A percentile compares a stretch with the other conserved stretches of the same genome.
Evolutionary conservation across 2,113 vertebrate genomes (phyloP).

Genomic region (Platycercus adscitus): DNA sequence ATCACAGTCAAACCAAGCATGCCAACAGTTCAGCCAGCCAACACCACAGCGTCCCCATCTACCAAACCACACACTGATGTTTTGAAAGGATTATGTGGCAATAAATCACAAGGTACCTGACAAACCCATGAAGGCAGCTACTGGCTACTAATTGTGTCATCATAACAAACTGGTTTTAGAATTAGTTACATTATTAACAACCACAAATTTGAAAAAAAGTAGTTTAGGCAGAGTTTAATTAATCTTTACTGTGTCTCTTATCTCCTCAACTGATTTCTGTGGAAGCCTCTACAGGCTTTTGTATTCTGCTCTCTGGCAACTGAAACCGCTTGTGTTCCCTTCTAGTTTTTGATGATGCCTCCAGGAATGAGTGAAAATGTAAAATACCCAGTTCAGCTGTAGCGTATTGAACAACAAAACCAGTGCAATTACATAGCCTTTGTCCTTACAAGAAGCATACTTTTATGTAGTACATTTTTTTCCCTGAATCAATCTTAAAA

Average conservation of each 20-base stretch:
- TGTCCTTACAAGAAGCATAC: neutral
- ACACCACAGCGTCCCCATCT: neutral
- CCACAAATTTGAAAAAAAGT: neutral
- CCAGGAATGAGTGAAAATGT: neutral
- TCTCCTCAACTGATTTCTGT: neutral
- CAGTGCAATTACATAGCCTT: neutral
- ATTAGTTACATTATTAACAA: neutral
- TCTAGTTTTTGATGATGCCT: neutral
- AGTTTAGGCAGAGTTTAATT: neutral
- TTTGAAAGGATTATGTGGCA: neutral
- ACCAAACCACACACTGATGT: neutral
- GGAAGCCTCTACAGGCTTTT: neutral
- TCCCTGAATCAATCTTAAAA: neutral
- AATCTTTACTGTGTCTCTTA: neutral
- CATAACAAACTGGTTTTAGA: neutral
- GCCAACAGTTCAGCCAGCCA: neutral
- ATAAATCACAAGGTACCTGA: neutral
- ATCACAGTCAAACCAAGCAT: fast-evolving
- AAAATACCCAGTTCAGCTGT: neutral
- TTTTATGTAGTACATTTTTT: neutral
- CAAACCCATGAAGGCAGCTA: fast-evolving
- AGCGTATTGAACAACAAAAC: neutral
- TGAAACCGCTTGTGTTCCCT: neutral
- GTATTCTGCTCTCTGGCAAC: neutral
- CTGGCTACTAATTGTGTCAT: neutral